These are phyloP conservation scores for Pantherophis vulpinus DNA, from an alignment of 2,797 vertebrate genomes.

Conservation along the genomic window DNA sequence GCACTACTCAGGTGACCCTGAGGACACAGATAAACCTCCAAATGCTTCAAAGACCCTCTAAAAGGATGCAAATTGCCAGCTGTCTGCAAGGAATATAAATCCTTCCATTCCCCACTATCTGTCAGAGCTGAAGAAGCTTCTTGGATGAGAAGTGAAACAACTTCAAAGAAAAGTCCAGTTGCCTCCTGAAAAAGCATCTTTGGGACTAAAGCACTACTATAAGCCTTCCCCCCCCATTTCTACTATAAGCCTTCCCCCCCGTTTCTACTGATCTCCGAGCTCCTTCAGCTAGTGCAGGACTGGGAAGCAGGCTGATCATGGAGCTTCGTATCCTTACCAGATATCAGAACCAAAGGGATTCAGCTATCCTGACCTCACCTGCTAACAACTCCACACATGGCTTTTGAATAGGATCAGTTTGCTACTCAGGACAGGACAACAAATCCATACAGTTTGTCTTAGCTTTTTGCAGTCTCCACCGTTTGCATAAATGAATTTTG, in stretches of 20 bases:
- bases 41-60: too few species aligned
- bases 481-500: neutral
- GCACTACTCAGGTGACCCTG: too few species aligned
- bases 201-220: neutral
- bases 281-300: neutral
- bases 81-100: too few species aligned
- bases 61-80: too few species aligned
- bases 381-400: neutral
- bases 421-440: neutral
- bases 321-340: neutral
- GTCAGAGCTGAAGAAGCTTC: too few species aligned
- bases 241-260: neutral
- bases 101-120: too few species aligned
- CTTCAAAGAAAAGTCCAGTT: too few species aligned
- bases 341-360: neutral
- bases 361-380: neutral
- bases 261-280: neutral
- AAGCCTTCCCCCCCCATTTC: neutral
- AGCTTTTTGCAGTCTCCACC: neutral
- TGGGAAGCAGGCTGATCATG: neutral
- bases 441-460: neutral
- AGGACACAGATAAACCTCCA: too few species aligned
- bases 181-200: too few species aligned
- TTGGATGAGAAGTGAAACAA: too few species aligned
- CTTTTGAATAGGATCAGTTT: neutral